Evolutionary conservation across 2,797 vertebrate species (phyloP).

Genomic region (Perodicticus potto): DNA sequence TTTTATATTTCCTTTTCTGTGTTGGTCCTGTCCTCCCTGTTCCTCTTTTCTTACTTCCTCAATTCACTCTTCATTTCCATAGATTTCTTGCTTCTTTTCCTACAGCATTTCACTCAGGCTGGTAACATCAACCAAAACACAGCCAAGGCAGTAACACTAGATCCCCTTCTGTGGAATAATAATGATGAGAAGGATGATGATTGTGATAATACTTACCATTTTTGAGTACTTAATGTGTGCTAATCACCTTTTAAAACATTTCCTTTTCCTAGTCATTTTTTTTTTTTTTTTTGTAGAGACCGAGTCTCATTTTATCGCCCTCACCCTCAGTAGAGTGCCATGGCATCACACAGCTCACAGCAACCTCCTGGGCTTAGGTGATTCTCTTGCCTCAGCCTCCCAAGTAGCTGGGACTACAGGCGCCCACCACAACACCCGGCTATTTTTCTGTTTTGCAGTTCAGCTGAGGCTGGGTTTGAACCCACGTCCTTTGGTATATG

Average conservation of each 20-base stretch:
- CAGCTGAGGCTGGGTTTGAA: too few species aligned
- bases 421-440: too few species aligned
- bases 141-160: constrained; percentile 6
- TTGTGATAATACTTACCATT: neutral
- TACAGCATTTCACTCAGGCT: neutral
- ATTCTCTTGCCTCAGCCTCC: too few species aligned
- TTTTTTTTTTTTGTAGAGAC: neutral
- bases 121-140: neutral
- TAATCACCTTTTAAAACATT: neutral
- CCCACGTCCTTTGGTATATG: too few species aligned
- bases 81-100: neutral
- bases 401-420: too few species aligned
- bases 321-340: too few species aligned
- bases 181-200: neutral
- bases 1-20: neutral
- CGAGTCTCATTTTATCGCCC: too few species aligned
- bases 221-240: neutral
- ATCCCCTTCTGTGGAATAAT: neutral
- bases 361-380: too few species aligned
- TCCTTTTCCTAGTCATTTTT: neutral
- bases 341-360: too few species aligned
- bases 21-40: neutral
- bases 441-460: too few species aligned
- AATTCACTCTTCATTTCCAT: neutral
- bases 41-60: neutral